Conservation (phyloP, 2,888 invertebrate genomes). For the Agrochola lota region DNA sequence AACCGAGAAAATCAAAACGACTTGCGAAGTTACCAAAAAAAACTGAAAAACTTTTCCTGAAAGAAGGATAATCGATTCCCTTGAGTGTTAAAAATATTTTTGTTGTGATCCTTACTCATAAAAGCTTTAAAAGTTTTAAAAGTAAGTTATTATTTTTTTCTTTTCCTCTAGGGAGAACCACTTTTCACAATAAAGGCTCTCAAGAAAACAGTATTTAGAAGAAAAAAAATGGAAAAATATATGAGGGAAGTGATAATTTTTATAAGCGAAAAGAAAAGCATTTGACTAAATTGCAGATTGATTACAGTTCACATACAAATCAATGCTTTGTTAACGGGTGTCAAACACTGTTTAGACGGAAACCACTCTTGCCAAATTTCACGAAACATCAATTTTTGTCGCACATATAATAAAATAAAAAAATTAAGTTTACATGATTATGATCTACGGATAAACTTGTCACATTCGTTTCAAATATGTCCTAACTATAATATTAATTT, state of each 20-base stretch:
- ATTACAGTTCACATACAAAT: constrained; percentile 25
- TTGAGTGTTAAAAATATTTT: constrained; percentile 16
- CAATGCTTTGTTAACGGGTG: neutral
- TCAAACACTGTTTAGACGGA: constrained; percentile 25
- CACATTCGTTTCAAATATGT: constrained; percentile 53
- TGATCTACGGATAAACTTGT: constrained; percentile 51
- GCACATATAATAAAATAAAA: constrained; percentile 14
- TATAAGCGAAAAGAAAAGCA: neutral
- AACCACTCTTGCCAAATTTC: constrained; percentile 29
- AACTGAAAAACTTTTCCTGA: neutral
- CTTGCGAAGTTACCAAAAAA: constrained; percentile 29
- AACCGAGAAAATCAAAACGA: neutral
- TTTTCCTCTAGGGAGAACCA: neutral
- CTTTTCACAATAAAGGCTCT: constrained; percentile 9
- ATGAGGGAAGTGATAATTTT: neutral
- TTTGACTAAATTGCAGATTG: constrained; percentile 1
- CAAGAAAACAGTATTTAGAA: neutral
- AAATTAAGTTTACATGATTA: constrained; percentile 16
- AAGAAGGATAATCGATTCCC: constrained; percentile 14
- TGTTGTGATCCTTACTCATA: constrained; percentile 18
- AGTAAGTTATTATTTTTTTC: constrained; percentile 10
- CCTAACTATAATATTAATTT: constrained; percentile 56
- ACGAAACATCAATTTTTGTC: constrained; percentile 19
- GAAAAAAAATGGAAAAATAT: neutral
- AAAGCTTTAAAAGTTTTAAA: constrained; percentile 29